Percentiles rank a stretch among this genome's conserved stretches.
Evolutionary conservation across 1,140 invertebrate genomes (phyloP).

Genomic region (Zaprionus ornatus): DNA sequence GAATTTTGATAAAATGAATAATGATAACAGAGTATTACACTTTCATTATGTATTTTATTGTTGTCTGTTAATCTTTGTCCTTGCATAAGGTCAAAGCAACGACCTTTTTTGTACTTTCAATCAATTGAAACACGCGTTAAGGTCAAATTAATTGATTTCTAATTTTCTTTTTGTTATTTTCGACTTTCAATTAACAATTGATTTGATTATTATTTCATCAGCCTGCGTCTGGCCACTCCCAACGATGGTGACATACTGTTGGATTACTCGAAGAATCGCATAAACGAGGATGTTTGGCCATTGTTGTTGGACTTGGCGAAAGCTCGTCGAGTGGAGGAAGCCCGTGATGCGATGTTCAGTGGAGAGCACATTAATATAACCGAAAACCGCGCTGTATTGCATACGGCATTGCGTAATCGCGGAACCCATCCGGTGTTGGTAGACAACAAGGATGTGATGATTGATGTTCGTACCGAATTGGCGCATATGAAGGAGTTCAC

Average conservation of each 20-base stretch:
- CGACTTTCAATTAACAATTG: conserved; percentile 39
- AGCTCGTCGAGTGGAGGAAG: conserved; percentile 92
- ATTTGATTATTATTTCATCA: conserved; percentile 79
- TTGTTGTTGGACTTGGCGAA: conserved; percentile 93
- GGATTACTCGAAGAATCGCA: conserved; percentile 98
- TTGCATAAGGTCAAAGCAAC: conserved; percentile 72
- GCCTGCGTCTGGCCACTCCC: conserved; percentile 90
- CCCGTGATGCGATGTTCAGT: conserved; percentile 96
- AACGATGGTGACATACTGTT: conserved; percentile 93
- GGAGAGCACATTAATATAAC: conserved; percentile 99
- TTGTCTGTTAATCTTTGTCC: conserved; percentile 58
- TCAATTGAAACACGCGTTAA: conserved; percentile 44
- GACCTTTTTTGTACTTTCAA: conserved; percentile 40
- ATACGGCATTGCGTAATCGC: conserved; percentile 96
- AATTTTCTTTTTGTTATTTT: background rate
- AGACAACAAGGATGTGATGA: conserved; percentile 96
- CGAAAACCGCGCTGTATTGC: conserved; percentile 97
- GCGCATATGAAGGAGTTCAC: conserved; percentile 98
- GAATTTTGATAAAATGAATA: background rate
- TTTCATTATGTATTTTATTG: conserved; percentile 11
- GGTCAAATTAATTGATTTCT: conserved; percentile 60
- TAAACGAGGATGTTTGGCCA: conserved; percentile 90
- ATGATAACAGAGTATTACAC: conserved; percentile 1
- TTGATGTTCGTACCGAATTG: conserved; percentile 95
- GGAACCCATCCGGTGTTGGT: conserved; percentile 91